Evolutionary conservation across 2,888 invertebrate species (phyloP), one percentile per base, ranked within the genome.

Genomic region (Nycteola revayana): DNA sequence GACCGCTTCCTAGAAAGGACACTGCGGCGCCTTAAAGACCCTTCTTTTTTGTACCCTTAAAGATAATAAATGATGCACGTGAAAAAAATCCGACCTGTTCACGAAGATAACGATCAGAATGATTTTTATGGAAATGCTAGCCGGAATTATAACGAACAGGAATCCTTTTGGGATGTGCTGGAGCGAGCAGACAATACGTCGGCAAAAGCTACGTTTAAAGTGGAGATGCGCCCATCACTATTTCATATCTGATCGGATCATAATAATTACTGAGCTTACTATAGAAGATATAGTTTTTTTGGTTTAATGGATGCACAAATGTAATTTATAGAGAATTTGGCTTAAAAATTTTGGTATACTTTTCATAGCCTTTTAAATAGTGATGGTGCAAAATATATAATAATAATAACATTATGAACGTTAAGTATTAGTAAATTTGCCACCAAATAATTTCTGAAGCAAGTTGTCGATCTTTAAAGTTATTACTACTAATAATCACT

Each of bases 51-150:
- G 79, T 84, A 67, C 73, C 71, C 69, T 75, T 75, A 79, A 79
- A 85, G 80, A 87, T 87, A 88, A 87, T 87, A 87, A 88, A 88
- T 86, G 86, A 87, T 82, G 80, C 76, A 70, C 76, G 75, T 73
- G 61, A 67, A 79, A 82, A 82, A 86, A 88, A 76, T 77, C 78
- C 82, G 86, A 88, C 87, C 88, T 88, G 87, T 82, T 85, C 83
- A 75, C 66, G 61, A 63, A 73, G 87, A 87, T 87, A 87, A 85
- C 76, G 78, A 87, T 87, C 87, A 58, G 71, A 82, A 82, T 76
- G 65, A 86, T 87, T 87, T 87, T 87, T 87, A 87, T 88, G 85
- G 85, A 85, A 88, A 87, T 84, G 74, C 73, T 81, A 68, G 66
- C 75, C 77, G 84, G 84, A 84, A 88, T 87, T 84, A 82, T 86